Evolutionary conservation across 2,888 invertebrate genomes (phyloP).

Genomic region (Mesorhabditis sp.): DNA sequence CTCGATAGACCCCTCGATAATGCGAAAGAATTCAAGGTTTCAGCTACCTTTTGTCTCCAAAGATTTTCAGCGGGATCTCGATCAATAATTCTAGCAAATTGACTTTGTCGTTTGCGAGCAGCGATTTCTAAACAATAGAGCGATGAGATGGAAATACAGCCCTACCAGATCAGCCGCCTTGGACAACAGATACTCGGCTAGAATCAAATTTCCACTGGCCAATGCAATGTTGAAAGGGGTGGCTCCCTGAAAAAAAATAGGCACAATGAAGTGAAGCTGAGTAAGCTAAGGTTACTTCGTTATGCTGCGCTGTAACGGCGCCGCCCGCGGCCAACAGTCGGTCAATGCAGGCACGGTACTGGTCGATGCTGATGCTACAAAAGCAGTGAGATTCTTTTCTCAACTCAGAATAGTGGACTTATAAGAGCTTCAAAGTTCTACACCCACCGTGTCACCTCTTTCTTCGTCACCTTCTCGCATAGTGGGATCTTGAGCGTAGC

Average conservation of each 20-base stretch:
- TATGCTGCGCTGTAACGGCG: constrained; percentile 19
- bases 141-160: background rate
- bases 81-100: background rate
- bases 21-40: too few relatives aligned
- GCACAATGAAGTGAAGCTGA: too few relatives aligned
- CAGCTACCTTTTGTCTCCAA: background rate
- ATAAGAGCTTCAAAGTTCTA: background rate
- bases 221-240: constrained; percentile 31
- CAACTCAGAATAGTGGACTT: background rate
- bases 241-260: constrained; percentile 7
- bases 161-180: constrained; percentile 1
- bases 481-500: constrained; percentile 13
- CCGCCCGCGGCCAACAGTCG: constrained; percentile 27
- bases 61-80: background rate
- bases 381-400: background rate
- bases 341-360: constrained; percentile 31
- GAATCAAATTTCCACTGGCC: constrained; percentile 21
- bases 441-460: background rate
- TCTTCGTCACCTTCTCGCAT: background rate
- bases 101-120: background rate
- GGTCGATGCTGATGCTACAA: constrained; percentile 20
- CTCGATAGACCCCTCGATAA: too few relatives aligned
- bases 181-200: constrained; percentile 22
- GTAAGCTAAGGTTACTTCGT: constrained; percentile 6
- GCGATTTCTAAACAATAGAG: background rate